Conservation (phyloP, 2,113 vertebrate genomes). For the Illadopsis cleaveri region DNA sequence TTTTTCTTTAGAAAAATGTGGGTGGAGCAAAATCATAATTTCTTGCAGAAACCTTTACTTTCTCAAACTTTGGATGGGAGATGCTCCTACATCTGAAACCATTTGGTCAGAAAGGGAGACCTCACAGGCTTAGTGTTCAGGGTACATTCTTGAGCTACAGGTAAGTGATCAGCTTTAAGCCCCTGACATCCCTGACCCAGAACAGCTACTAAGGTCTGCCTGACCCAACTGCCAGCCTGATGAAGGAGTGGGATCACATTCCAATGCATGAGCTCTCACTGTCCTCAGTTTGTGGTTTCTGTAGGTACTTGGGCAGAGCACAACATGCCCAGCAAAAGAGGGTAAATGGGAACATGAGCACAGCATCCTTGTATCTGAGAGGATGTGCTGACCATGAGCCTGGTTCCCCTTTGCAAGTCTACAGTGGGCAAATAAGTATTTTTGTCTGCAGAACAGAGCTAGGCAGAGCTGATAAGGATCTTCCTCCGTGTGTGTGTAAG, state of each 20-base stretch:
- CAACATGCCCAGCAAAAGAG: background rate
- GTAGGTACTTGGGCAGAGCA: background rate
- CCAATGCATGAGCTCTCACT: rapidly evolving
- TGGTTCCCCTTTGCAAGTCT: background rate
- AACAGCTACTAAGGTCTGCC: background rate
- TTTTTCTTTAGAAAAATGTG: background rate
- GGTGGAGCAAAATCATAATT: background rate
- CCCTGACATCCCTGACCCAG: background rate
- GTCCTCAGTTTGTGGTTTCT: background rate
- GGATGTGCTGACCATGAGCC: background rate
- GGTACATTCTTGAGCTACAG: background rate
- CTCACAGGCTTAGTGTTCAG: background rate
- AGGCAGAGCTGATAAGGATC: background rate
- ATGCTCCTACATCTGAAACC: background rate
- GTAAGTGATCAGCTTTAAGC: background rate
- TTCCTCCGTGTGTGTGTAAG: background rate
- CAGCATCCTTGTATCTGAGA: background rate
- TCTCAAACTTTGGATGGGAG: background rate
- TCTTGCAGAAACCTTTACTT: background rate
- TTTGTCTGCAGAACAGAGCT: background rate
- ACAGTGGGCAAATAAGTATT: background rate
- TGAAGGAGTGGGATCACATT: background rate
- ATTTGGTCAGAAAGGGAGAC: background rate
- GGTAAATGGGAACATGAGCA: background rate
- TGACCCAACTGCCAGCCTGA: background rate